These are phyloP conservation scores for Synchiropus splendidus DNA, from an alignment of 2,113 vertebrate species.

Conservation along the genomic window DNA sequence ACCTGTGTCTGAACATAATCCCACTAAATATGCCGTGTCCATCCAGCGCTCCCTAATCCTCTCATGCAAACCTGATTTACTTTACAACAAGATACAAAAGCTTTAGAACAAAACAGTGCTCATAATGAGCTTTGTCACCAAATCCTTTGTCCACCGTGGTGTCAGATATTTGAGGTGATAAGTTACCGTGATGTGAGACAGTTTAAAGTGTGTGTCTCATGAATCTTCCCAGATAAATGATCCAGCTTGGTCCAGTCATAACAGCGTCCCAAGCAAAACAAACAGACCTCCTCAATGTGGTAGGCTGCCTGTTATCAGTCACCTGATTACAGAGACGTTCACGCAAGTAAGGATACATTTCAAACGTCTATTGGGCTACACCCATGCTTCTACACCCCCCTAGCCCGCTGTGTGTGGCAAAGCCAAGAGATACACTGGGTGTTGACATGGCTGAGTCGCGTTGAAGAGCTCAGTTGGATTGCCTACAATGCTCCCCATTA, in stretches of 20 bases:
- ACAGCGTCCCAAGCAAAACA: constrained; percentile 30
- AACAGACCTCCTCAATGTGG: constrained; percentile 23
- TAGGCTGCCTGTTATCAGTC: constrained; percentile 36
- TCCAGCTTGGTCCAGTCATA: constrained; percentile 43
- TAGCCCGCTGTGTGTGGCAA: no score
- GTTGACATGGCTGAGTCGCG: no score
- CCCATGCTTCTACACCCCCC: no score
- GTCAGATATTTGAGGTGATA: constrained; percentile 7
- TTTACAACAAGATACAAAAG: constrained; percentile 29
- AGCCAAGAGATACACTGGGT: no score
- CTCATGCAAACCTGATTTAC: constrained; percentile 20
- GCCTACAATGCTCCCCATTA: no score
- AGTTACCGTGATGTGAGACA: constrained; percentile 24
- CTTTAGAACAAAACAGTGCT: neutral
- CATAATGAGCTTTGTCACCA: no score
- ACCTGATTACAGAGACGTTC: constrained; percentile 33
- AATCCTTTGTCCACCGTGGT: no score
- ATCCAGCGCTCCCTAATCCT: constrained; percentile 46
- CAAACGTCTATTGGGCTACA: constrained; percentile 32
- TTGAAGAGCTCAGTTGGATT: no score
- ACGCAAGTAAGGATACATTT: constrained; percentile 34
- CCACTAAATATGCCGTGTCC: constrained; percentile 48
- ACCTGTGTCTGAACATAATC: constrained; percentile 46
- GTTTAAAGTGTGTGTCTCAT: no score
- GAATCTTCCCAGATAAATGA: constrained; percentile 14